Evolutionary conservation across 2,797 vertebrate species (phyloP).

Genomic region (Myotis vivesi): DNA sequence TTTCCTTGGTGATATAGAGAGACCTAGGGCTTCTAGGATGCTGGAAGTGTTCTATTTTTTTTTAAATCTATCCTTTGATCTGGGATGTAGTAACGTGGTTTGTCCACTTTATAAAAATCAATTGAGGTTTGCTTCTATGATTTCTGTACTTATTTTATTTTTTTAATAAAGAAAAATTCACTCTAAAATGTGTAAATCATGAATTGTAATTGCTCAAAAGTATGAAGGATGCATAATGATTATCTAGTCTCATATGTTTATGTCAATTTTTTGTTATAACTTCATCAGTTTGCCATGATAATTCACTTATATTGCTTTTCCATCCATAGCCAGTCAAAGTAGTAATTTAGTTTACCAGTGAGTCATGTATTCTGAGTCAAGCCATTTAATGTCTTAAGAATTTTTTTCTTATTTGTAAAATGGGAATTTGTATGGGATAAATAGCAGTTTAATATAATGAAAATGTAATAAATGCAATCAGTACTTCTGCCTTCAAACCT

Average conservation of each 20-base stretch:
- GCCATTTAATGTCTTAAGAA: not conserved
- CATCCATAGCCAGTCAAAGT: not conserved
- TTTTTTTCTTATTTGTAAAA: not conserved
- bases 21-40: fast-evolving
- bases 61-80: not conserved
- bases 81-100: not conserved
- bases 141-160: not conserved
- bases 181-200: not conserved
- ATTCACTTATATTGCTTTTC: not conserved
- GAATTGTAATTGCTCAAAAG: not conserved
- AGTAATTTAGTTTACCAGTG: not conserved
- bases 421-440: not conserved
- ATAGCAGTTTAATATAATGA: not conserved
- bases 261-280: not conserved
- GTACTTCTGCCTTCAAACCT: not conserved
- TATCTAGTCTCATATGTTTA: not conserved
- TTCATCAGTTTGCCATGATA: not conserved
- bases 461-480: not conserved
- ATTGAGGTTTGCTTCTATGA: not conserved
- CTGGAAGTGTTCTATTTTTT: not conserved
- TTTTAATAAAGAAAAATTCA: not conserved
- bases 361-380: not conserved
- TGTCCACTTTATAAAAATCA: not conserved
- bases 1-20: not conserved
- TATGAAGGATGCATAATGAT: not conserved